phyloP scores from a whole-genome alignment of 2,888 invertebrate genomes.

The Athalia rosae region DNA sequence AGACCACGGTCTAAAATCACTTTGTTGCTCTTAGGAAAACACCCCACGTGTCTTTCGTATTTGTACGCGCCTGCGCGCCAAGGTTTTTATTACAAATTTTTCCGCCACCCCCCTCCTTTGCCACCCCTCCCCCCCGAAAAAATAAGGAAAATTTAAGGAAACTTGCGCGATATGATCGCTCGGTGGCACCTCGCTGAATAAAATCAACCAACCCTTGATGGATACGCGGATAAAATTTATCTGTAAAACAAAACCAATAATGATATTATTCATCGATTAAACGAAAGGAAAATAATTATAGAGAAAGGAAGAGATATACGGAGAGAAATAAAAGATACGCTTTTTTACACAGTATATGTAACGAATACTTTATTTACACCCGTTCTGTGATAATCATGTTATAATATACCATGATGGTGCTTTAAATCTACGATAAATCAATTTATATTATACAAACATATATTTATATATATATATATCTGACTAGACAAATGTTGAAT shows the following conservation, averaged over 20 bases:
- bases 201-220: no score
- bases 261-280: no score
- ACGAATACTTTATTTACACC: background rate
- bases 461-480: background rate
- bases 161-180: no score
- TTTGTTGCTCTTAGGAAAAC: constrained; percentile 29
- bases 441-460: background rate
- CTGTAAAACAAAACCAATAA: no score
- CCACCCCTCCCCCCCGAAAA: no score
- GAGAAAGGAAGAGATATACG: background rate
- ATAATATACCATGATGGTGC: background rate
- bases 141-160: no score
- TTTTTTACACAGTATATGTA: background rate
- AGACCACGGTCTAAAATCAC: constrained; percentile 55
- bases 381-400: constrained; percentile 30
- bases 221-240: no score
- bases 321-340: background rate
- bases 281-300: background rate
- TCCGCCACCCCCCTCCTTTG: background rate
- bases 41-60: constrained; percentile 28
- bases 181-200: no score
- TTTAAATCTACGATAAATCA: background rate
- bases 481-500: background rate
- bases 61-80: background rate
- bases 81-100: no score